Conservation (phyloP, 1,140 invertebrate genomes). For the Rhopalosiphum padi region DNA sequence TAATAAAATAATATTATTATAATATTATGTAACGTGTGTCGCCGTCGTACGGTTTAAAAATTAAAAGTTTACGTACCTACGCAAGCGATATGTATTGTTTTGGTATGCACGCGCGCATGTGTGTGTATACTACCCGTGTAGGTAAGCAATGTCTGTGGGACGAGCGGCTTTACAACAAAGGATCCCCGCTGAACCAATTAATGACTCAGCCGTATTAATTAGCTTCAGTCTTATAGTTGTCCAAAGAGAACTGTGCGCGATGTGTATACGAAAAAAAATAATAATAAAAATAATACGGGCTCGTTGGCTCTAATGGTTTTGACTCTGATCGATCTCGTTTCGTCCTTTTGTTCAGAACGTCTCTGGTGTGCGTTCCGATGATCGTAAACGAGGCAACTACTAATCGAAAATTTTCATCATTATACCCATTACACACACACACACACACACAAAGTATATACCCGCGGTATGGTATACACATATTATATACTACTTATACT, state of each 20-base stretch:
- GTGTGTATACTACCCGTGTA: background rate
- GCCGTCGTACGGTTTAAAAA: background rate
- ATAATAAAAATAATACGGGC: conserved; percentile 21
- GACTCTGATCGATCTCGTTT: conserved; percentile 55
- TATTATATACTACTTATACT: background rate
- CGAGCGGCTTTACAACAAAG: conserved; percentile 47
- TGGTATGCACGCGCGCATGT: background rate
- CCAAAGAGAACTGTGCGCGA: conserved; percentile 37
- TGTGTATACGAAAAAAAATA: conserved; percentile 36
- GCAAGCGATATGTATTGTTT: background rate
- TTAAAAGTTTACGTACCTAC: background rate
- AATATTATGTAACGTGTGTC: background rate
- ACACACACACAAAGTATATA: background rate
- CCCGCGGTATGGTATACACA: background rate
- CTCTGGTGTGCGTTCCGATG: background rate
- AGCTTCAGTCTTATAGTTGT: conserved; percentile 50
- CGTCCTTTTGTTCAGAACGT: conserved; percentile 49
- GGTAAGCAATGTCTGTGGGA: background rate
- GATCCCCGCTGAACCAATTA: conserved; percentile 56
- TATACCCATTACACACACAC: background rate
- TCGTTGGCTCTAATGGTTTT: conserved; percentile 50
- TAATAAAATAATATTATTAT: background rate
- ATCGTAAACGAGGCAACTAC: conserved; percentile 45
- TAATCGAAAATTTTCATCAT: conserved; percentile 56
- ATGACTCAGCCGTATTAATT: conserved; percentile 58